These are phyloP conservation scores for Folsomia candida DNA, from an alignment of 2,888 invertebrate species.

Conservation along the genomic window DNA sequence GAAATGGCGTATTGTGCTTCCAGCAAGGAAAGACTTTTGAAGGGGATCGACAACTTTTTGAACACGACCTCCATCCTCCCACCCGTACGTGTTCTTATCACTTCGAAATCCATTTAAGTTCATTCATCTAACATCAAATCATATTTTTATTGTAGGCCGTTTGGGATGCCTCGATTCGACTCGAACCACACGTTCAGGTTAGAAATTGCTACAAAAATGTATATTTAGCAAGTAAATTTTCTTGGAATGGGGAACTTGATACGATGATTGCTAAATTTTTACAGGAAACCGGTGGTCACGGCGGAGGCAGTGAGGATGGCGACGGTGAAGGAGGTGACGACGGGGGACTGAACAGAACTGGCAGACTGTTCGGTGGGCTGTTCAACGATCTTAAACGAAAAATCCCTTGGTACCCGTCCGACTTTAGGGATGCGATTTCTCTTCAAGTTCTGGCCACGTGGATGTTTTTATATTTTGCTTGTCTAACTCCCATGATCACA, in stretches of 20 bases:
- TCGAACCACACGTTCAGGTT: slow-evolving; percentile 34
- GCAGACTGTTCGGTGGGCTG: slow-evolving; percentile 58
- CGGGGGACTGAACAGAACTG: slow-evolving; percentile 43
- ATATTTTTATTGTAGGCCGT: too few relatives aligned
- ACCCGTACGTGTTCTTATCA: too few relatives aligned
- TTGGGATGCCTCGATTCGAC: slow-evolving; percentile 43
- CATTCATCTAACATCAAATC: too few relatives aligned
- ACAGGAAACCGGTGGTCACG: neutral
- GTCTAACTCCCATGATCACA: slow-evolving; percentile 59
- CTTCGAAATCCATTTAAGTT: too few relatives aligned
- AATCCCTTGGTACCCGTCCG: slow-evolving; percentile 55
- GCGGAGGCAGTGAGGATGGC: neutral
- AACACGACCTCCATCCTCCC: slow-evolving; percentile 50
- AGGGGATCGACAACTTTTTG: slow-evolving; percentile 50
- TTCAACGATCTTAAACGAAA: slow-evolving; percentile 59
- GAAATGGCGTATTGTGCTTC: slow-evolving; percentile 47
- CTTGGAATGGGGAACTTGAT: too few relatives aligned
- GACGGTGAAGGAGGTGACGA: neutral
- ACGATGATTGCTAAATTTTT: too few relatives aligned
- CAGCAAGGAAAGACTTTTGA: slow-evolving; percentile 48
- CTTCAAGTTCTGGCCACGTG: slow-evolving; percentile 57
- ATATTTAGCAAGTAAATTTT: too few relatives aligned
- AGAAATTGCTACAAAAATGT: too few relatives aligned
- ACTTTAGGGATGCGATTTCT: slow-evolving; percentile 56
- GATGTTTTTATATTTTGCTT: slow-evolving; percentile 59